Evolutionary conservation across 2,797 vertebrate genomes (phyloP).

Genomic region (Lutjanus campechanus): DNA sequence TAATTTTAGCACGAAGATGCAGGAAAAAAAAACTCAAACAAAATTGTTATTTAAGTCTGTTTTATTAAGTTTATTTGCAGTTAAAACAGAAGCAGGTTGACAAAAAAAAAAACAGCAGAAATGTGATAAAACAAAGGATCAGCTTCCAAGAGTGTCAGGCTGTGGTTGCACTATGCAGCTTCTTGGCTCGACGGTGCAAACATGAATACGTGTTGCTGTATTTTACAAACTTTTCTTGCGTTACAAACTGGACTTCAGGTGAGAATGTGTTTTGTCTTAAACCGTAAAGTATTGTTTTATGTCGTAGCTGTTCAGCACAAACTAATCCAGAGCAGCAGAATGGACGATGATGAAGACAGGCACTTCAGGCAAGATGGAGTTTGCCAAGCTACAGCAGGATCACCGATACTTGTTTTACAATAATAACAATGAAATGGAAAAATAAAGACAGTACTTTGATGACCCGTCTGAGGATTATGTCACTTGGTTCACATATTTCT

Average conservation of each 20-base stretch:
- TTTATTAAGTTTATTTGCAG: conserved; percentile 49
- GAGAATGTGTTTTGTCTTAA: neutral
- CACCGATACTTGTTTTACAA: neutral
- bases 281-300: neutral
- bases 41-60: neutral
- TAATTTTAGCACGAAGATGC: too few species aligned
- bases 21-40: too few species aligned
- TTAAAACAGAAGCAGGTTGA: conserved; percentile 46
- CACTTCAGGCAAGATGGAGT: conserved; percentile 60
- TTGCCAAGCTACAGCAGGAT: conserved; percentile 19
- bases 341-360: conserved; percentile 40
- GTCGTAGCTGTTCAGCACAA: neutral
- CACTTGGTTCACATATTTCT: conserved; percentile 2
- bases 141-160: neutral
- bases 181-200: conserved; percentile 3
- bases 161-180: neutral
- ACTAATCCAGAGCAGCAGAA: conserved; percentile 15
- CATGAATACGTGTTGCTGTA: neutral
- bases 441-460: neutral
- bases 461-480: neutral
- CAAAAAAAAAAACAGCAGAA: conserved; percentile 29
- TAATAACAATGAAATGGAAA: neutral
- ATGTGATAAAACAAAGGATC: neutral
- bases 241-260: neutral
- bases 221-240: neutral